phyloP scores from a whole-genome alignment of 2,888 invertebrate genomes.

The Cantharis nigra region DNA sequence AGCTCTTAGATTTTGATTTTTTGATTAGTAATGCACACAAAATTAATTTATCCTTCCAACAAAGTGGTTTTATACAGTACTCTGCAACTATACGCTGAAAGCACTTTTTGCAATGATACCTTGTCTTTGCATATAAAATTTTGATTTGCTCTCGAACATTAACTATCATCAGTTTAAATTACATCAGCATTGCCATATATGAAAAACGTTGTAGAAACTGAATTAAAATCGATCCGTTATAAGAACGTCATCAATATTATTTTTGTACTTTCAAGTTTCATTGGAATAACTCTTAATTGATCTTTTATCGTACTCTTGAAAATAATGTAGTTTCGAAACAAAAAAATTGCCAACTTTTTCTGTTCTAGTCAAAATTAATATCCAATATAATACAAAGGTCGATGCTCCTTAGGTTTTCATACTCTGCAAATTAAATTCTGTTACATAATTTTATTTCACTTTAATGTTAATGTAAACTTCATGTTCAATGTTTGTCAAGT shows the following conservation, averaged over 20 bases:
- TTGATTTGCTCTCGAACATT: background rate
- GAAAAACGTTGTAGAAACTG: background rate
- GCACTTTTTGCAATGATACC: too few relatives aligned
- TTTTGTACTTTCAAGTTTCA: background rate
- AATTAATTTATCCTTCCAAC: too few relatives aligned
- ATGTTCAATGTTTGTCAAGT: background rate
- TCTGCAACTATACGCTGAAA: too few relatives aligned
- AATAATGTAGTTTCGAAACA: background rate
- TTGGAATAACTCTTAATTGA: background rate
- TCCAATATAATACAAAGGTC: background rate
- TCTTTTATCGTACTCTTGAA: background rate
- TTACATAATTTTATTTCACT: background rate
- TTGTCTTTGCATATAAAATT: background rate
- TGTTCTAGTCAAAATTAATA: background rate
- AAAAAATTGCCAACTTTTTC: background rate
- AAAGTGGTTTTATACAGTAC: background rate
- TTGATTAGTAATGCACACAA: too few relatives aligned
- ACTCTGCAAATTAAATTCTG: background rate
- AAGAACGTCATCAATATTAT: background rate
- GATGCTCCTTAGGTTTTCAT: background rate
- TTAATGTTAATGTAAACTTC: background rate
- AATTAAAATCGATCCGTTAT: background rate
- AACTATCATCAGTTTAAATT: background rate
- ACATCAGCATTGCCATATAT: background rate
- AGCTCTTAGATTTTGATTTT: too few relatives aligned